Percentiles rank a stretch among this genome's conserved stretches.
Conservation (phyloP, 2,797 vertebrate genomes). For the Lophotriccus pileatus region DNA sequence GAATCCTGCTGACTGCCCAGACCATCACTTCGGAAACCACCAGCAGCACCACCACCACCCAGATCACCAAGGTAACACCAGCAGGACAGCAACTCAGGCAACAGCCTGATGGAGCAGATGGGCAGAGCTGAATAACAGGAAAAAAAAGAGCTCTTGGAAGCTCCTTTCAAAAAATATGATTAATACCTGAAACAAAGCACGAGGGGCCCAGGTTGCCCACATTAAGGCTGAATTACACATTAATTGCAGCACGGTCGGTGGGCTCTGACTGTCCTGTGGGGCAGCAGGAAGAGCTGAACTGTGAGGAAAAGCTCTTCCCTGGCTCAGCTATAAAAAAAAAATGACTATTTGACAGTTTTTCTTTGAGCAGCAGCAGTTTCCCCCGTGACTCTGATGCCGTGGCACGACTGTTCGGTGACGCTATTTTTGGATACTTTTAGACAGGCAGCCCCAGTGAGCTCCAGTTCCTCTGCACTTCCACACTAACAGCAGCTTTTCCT, state of each 20-base stretch:
- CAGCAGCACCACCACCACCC: slow-evolving; percentile 96
- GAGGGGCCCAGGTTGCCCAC: background rate
- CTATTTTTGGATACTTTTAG: background rate
- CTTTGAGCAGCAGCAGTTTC: background rate
- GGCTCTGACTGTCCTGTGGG: background rate
- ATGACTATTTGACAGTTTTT: background rate
- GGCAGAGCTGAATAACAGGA: background rate
- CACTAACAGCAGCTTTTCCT: background rate
- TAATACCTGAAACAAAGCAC: background rate
- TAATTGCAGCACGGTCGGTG: background rate
- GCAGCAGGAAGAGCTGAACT: background rate
- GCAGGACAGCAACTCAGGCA: background rate
- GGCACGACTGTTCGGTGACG: background rate
- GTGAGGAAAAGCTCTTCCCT: background rate
- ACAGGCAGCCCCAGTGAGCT: background rate
- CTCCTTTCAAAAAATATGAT: background rate
- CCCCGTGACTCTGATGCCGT: background rate
- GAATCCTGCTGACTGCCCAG: slow-evolving; percentile 92
- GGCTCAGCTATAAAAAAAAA: background rate
- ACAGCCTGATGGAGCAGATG: rapidly evolving
- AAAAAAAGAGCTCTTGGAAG: background rate
- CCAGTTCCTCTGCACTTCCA: background rate
- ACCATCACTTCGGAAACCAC: slow-evolving; percentile 95
- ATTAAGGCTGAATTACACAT: background rate
- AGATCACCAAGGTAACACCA: slow-evolving; percentile 90